phyloP scores from a whole-genome alignment of 2,113 vertebrate genomes.

The Fregetta grallaria region DNA sequence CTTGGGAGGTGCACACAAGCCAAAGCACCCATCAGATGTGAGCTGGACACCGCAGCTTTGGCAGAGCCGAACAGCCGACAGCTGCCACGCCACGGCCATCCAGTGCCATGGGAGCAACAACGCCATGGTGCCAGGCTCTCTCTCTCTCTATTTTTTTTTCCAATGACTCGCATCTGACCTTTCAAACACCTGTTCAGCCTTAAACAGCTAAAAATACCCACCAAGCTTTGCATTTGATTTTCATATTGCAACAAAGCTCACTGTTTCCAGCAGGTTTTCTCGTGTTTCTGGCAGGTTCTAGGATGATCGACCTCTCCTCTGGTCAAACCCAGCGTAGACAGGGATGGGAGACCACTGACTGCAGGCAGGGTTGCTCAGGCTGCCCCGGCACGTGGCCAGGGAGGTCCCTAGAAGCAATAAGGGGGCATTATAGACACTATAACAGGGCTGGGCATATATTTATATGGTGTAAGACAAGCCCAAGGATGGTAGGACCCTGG shows the following conservation, averaged over 20 bases:
- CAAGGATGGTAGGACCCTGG: not conserved
- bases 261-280: not conserved
- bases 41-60: rapidly evolving
- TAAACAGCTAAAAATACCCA: constrained; percentile 40
- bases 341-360: not conserved
- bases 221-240: constrained; percentile 43
- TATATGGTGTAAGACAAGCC: not conserved
- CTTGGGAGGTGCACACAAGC: too few species aligned
- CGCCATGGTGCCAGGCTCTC: not conserved
- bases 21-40: not conserved
- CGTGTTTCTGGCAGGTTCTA: not conserved
- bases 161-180: constrained; percentile 43
- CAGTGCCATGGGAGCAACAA: rapidly evolving
- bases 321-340: rapidly evolving
- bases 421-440: not conserved
- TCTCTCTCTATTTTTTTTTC: not conserved
- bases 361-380: not conserved
- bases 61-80: rapidly evolving
- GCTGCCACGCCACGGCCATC: not conserved
- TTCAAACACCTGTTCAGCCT: constrained; percentile 34
- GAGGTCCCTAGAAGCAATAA: not conserved
- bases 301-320: not conserved
- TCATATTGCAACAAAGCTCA: constrained; percentile 54
- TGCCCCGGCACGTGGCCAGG: rapidly evolving
- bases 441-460: rapidly evolving